A percentile compares a stretch with the other conserved stretches of the same genome.
Evolutionary conservation across 2,797 vertebrate genomes (phyloP).

Genomic region (Acipenser ruthenus): DNA sequence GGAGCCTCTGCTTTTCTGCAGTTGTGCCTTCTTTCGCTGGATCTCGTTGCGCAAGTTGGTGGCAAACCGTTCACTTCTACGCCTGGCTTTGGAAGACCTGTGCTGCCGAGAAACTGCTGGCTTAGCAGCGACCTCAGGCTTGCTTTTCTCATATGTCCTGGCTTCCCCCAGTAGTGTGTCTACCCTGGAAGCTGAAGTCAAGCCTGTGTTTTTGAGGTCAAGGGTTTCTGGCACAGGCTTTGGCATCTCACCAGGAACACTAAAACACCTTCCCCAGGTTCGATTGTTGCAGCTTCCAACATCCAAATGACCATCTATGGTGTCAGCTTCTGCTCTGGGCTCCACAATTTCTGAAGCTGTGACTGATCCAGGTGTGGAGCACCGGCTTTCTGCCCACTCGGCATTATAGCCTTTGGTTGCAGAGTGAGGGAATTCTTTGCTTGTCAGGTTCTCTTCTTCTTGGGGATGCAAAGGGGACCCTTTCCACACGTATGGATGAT

Average conservation of each 20-base stretch:
- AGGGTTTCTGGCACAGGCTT: constrained; percentile 1
- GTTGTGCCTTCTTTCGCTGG: constrained; percentile 86
- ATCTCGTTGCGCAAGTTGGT: constrained; percentile 95
- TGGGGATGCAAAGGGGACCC: constrained; percentile 44
- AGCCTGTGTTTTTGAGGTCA: constrained; percentile 27
- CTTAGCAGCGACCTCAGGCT: constrained; percentile 18
- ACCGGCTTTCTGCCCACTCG: constrained; percentile 47
- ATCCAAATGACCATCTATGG: constrained; percentile 17
- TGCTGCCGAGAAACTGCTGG: constrained; percentile 49
- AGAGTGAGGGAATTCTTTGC: constrained; percentile 18
- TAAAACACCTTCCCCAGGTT: constrained; percentile 48
- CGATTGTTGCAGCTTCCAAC: constrained; percentile 22
- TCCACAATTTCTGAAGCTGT: constrained; percentile 38
- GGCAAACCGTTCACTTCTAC: constrained; percentile 86
- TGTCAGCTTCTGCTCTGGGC: constrained; percentile 22
- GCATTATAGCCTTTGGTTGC: not conserved
- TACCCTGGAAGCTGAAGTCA: constrained; percentile 35
- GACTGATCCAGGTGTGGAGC: constrained; percentile 55
- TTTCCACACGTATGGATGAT: constrained; percentile 52
- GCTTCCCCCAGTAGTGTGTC: constrained; percentile 49
- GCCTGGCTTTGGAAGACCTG: constrained; percentile 68
- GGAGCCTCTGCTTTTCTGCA: constrained; percentile 72
- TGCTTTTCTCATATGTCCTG: constrained; percentile 23
- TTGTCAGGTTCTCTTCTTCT: constrained; percentile 20
- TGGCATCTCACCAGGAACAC: constrained; percentile 38